Percentiles rank a stretch among this genome's conserved stretches.
These are phyloP conservation scores for Metridium senile DNA, from an alignment of 92 coral and sea anemone species.

Conservation along the genomic window DNA sequence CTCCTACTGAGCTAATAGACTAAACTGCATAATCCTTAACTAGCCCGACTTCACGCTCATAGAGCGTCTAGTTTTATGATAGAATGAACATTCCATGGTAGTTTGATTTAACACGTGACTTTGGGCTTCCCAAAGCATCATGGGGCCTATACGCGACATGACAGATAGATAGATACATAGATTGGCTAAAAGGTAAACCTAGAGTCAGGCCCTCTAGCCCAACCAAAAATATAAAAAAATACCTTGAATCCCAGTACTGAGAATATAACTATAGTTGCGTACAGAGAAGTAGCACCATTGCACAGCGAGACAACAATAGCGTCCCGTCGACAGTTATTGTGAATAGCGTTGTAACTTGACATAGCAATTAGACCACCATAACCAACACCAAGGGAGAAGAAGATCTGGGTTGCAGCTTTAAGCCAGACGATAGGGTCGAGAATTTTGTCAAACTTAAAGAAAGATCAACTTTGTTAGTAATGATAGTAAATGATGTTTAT, in stretches of 20 bases:
- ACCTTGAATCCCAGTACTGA: slow-evolving; percentile 96
- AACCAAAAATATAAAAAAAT: background rate
- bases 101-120: too few species aligned
- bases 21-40: too few species aligned
- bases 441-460: slow-evolving; percentile 53
- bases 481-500: too few species aligned
- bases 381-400: slow-evolving; percentile 90
- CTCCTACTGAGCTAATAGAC: too few species aligned
- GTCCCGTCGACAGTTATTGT: slow-evolving; percentile 92
- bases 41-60: too few species aligned
- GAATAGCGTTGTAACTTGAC: slow-evolving; percentile 91
- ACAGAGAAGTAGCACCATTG: slow-evolving; percentile 87
- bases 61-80: too few species aligned
- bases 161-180: too few species aligned
- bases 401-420: slow-evolving; percentile 96
- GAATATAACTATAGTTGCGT: slow-evolving; percentile 91
- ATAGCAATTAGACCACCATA: slow-evolving; percentile 94
- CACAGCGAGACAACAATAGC: slow-evolving; percentile 83
- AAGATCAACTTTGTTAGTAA: slow-evolving; percentile 3
- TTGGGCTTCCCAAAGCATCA: too few species aligned
- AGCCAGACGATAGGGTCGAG: slow-evolving; percentile 82
- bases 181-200: too few species aligned
- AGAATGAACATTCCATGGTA: too few species aligned
- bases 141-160: too few species aligned
- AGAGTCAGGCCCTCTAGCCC: too few species aligned